Conservation (phyloP, 2,888 invertebrate species). For the Drosophila setosimentum region DNA sequence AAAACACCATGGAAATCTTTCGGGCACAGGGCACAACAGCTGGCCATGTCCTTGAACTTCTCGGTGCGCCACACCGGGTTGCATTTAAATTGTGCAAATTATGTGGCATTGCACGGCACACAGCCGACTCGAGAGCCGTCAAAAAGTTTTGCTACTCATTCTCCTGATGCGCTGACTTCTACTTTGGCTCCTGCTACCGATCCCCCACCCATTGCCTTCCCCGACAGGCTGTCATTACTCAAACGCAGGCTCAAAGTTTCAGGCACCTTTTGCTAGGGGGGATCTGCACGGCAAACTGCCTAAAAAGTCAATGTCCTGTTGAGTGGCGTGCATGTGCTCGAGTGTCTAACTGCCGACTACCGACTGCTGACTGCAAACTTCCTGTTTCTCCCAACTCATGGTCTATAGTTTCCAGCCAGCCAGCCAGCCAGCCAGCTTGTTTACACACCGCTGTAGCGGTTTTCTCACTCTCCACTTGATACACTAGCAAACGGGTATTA, state of each 20-base stretch:
- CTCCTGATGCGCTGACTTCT: neutral
- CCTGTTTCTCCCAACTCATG: conserved; percentile 41
- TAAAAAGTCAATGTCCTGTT: conserved; percentile 73
- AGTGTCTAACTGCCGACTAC: conserved; percentile 64
- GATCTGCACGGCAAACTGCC: conserved; percentile 50
- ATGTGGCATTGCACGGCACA: conserved; percentile 55
- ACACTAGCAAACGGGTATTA: conserved; percentile 8
- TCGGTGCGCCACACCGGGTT: conserved; percentile 27
- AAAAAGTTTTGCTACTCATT: conserved; percentile 55
- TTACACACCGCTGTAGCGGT: conserved; percentile 45
- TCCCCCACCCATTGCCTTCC: neutral
- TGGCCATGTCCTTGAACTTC: conserved; percentile 67
- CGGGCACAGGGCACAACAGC: conserved; percentile 38
- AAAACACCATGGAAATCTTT: conserved; percentile 31
- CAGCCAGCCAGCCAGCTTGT: conserved; percentile 51
- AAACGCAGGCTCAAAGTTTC: conserved; percentile 63
- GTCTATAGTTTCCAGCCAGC: conserved; percentile 49
- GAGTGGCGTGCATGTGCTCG: conserved; percentile 69
- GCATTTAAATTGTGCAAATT: conserved; percentile 72
- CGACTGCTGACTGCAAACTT: conserved; percentile 55
- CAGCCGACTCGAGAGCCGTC: conserved; percentile 45
- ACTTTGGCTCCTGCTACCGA: no score
- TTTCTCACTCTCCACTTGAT: conserved; percentile 16
- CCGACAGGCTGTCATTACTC: conserved; percentile 58
- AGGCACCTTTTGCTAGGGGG: conserved; percentile 43